Base-by-base conservation (phyloP, 1,140 invertebrate genomes). In the Teleopsis dalmanni region DNA sequence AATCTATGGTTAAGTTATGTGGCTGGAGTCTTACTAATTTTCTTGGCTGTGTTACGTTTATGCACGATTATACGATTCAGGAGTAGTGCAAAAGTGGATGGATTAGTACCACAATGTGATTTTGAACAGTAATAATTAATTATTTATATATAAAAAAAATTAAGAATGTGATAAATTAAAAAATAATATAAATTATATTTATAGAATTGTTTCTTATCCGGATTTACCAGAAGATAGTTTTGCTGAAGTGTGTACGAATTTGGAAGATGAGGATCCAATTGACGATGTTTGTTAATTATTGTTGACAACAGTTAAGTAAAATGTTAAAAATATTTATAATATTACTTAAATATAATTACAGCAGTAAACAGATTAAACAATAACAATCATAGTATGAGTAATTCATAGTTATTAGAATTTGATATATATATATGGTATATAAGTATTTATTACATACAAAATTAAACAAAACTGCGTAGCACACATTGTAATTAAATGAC, bases 1-100 rank as follows among this genome's bases (percentile, higher is more conserved):
- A 65, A 65, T 68, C 50, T 69, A 19, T 69, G 65, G 65, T 53
- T 69, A 27, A 69, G 65, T 45, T 65, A 68, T 58, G 65, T 69
- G 33, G 60, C 62, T 40, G 65, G 65, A 8, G 54, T 62, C 50
- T 52, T 68, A 50, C 48, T 69, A 9, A 54, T 62, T 11, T 43
- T 69, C 1, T 51, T 69, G 29, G 62, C 65, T 2, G 34, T 62
- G 26, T 47, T 69, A n/a, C 54, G 65, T 29, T 53, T 69, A 9
- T 57, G 59, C 43, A 58, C 54, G 9, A 40, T 69, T 27, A 48
- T 69, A 11, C 47, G 59, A 14, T 56, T 65, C 26, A 50, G 47
- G 19, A 34, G 43, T 11, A 49, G 26, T 4, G 23, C 16, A 19
- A 67, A 63, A 56, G 62, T 65, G 19, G 65, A 67, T 36, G 60